Conservation (phyloP, 2,113 vertebrate genomes). For the Marmota flaviventris region DNA sequence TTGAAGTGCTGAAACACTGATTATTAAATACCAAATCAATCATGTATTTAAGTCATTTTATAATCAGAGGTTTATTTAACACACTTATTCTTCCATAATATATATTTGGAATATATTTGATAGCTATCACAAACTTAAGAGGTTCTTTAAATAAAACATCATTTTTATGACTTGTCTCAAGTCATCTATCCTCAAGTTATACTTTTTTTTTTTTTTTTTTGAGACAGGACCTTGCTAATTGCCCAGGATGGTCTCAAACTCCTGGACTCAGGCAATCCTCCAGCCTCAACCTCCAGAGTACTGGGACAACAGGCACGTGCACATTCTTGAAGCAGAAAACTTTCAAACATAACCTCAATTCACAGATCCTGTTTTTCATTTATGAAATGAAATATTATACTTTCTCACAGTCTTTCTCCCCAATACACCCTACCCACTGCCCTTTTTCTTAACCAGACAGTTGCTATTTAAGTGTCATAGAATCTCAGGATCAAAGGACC, state of each 20-base stretch:
- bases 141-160: conserved; percentile 43
- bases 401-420: too few species aligned
- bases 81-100: not conserved
- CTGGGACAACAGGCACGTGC: too few species aligned
- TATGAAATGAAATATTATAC: too few species aligned
- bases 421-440: too few species aligned
- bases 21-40: conserved; percentile 61
- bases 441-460: not conserved
- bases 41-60: conserved; percentile 6
- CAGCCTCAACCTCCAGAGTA: not conserved
- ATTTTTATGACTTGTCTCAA: conserved; percentile 36
- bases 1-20: not conserved
- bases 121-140: conserved; percentile 23
- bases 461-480: not conserved
- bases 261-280: not conserved
- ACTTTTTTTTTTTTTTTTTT: not conserved
- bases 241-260: too few species aligned
- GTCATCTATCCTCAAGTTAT: not conserved
- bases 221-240: too few species aligned
- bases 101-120: not conserved
- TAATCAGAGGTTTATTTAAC: not conserved
- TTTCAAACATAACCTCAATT: too few species aligned
- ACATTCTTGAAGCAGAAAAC: too few species aligned
- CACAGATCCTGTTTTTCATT: too few species aligned
- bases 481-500: not conserved